Evolutionary conservation across 2,797 vertebrate genomes (phyloP).

Genomic region (Spinus olivaceus): DNA sequence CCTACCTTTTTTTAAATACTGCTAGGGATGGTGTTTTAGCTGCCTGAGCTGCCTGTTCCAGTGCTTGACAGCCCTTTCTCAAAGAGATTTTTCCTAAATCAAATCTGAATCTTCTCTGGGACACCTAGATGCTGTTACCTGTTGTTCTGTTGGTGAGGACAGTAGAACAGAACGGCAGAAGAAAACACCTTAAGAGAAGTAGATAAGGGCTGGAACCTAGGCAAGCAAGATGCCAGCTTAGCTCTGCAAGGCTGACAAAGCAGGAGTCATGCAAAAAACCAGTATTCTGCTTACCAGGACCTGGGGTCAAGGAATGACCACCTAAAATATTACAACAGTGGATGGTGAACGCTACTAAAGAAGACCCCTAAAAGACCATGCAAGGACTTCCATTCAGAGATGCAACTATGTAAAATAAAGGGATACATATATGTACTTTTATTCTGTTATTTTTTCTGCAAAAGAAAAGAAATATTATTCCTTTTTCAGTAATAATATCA

Average conservation of each 20-base stretch:
- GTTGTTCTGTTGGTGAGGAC: background rate
- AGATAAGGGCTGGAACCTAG: background rate
- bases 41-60: background rate
- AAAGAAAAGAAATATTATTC: background rate
- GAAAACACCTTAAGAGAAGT: background rate
- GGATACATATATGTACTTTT: background rate
- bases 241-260: background rate
- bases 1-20: background rate
- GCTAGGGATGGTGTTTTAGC: no score
- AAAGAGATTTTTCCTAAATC: background rate
- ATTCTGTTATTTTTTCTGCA: background rate
- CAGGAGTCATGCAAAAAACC: background rate
- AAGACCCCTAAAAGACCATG: background rate
- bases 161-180: background rate
- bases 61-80: background rate
- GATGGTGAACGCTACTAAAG: background rate
- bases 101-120: background rate
- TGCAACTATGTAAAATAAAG: background rate
- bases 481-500: background rate
- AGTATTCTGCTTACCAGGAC: background rate
- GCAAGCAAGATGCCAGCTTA: background rate
- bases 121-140: background rate
- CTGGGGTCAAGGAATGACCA: background rate
- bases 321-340: background rate
- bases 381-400: background rate